Evolutionary conservation across 2,797 vertebrate species (phyloP), one percentile per base, ranked within the genome.

Genomic region (Crenuchus spilurus): DNA sequence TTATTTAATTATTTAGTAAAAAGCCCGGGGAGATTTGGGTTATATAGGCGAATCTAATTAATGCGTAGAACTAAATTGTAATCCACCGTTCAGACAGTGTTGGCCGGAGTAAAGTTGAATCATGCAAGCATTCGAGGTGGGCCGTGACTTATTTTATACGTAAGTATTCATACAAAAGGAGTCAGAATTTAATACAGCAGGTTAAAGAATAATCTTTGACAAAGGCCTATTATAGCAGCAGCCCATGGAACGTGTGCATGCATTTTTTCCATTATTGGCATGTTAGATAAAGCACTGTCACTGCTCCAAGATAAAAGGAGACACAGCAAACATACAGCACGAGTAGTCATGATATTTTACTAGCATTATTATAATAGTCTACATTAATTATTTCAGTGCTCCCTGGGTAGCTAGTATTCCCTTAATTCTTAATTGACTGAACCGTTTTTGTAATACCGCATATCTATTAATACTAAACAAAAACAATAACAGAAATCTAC

Each of bases 41-140:
- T 66, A 44, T 66, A 44, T 31, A 46, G 11, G 22, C 13, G 41
- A 66, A 61, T 39, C 14, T 18, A 74, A 58, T 51, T 46, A 58
- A 54, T 62, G 49, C 49, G 33, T 37, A 18, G 42, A 0, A 39
- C 60, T 72, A 68, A 51, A 63, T 11, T 64, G 41, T 30, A 70
- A 61, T 69, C 61, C 61, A 74, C 26, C 52, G 70, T 48, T 60
- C 20, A 57, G 1, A 16, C 14, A 62, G 20, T 10, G 54, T 7
- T 30, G 48, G 11, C 4, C 48, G 30, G 20, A 67, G 71, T 60
- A 64, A 72, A 64, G 31, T 68, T 60, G 35, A 72, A 48, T 66
- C 54, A 63, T 30, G n/a, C 52, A 69, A 48, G 58, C 22, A 41
- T 14, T 72, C 13, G 11, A 46, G 30, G 30, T 54, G 62, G 62